phyloP scores from a whole-genome alignment of 1,140 invertebrate genomes.

The Cepaea nemoralis region DNA sequence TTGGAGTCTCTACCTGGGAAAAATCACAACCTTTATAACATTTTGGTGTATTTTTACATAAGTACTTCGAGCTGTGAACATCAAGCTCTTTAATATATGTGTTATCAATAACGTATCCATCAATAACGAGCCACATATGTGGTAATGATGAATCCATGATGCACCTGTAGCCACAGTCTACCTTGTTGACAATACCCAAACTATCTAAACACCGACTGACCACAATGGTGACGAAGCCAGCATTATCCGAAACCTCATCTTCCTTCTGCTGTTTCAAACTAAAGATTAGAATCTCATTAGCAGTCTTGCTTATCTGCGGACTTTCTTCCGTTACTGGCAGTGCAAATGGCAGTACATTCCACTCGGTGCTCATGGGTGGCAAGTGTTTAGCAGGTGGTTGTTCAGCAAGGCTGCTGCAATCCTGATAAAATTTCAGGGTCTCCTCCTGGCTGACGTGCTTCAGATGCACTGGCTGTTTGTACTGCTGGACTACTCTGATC shows the following conservation, averaged over 20 bases:
- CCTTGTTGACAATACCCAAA: neutral
- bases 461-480: neutral
- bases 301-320: neutral
- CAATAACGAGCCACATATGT: constrained; percentile 33
- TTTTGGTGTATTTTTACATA: neutral
- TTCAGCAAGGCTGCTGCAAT: neutral
- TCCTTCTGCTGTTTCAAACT: constrained; percentile 29
- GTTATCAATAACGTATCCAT: constrained; percentile 23
- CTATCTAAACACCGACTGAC: constrained; percentile 5
- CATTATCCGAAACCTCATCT: neutral
- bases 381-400: neutral
- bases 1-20: too few relatives aligned
- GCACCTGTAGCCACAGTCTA: constrained; percentile 12
- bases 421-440: neutral
- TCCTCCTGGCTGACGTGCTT: neutral
- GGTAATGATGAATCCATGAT: neutral
- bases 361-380: neutral
- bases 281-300: constrained; percentile 17
- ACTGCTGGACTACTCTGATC: neutral
- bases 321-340: neutral
- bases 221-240: constrained; percentile 17
- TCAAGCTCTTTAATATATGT: constrained; percentile 3
- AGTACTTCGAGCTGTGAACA: neutral
- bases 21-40: constrained; percentile 26
- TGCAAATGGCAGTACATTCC: neutral